Base-by-base conservation (phyloP, 2,797 vertebrate species). In the Poecilia picta region DNA sequence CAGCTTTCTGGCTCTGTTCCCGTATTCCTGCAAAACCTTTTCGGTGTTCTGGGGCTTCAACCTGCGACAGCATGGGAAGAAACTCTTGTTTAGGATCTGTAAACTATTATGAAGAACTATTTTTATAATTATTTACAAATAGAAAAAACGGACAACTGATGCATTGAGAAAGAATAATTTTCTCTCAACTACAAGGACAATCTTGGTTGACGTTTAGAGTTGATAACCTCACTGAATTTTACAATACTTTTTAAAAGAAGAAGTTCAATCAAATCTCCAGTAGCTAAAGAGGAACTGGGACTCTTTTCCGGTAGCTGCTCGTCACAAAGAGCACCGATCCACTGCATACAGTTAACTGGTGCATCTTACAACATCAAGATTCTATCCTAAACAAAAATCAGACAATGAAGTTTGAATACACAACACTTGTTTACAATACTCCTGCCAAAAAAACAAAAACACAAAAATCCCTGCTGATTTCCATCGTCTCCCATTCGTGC, bases 11-110 rank as follows among this genome's bases (percentile, higher is more conserved):
- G 97, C 97, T 66, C 94, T 92, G 78, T 94, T 95, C 39, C 96
- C 95, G 0, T 96, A 98, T 73, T 93, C 95, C 82, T 96, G 94
- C 84, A 99, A 95, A 74, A 96, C 96, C 80, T 95, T 96, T 86
- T 97, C 97, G 0, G 96, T 95, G 64, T 96, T 97, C 87, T 94
- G 94, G 25, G 97, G 96, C 89, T 97, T 98, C 74, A 98, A 91
- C 78, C 98, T 99, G 88, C 28, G 71, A 82, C 43, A 41, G 53
- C 5, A 23, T 71, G 15, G n/a, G 43, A 25, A 79, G 13, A 12
- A 80, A n/a, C 51, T 12, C 20, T 57, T 49, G n/a, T 71, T 51
- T 31, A 13, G 25, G 59, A 49, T 76, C 11, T 71, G 20, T 25
- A 3, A 16, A 66, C 33, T 16, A 3, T 18, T 11, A 74, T 46